Evolutionary conservation across 2,113 vertebrate species (phyloP), one percentile per base, ranked within the genome.

Genomic region (Capra hircus): DNA sequence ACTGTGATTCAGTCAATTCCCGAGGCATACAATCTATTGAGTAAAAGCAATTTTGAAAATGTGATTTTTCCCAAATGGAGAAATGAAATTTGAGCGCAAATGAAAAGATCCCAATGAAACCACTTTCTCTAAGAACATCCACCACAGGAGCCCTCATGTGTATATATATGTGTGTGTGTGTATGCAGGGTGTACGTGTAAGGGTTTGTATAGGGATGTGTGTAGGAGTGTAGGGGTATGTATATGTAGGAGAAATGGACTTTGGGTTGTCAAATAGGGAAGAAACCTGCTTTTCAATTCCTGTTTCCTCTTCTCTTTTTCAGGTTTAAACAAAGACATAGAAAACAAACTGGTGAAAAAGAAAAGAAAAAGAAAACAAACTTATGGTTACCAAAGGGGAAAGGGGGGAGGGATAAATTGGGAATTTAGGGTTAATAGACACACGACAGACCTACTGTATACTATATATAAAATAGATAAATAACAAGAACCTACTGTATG

Each of bases 21-120:
- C 33, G 14, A 30, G 25, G 86, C 55, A 55, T 84, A 64, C 15
- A 27, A 53, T 6, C 82, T 92, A 59, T 7, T 43, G 81, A 67
- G 50, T 81, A 78, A 92, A 97, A 95, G 53, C 94, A 78, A 40
- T 94, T 87, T 96, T 84, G 90, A 92, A 97, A 96, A 93, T 91
- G 74, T 80, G 92, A 67, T 85, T 97, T 97, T 96, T 93, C 90
- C 81, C 33, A 67, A 89, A 81, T 53, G 71, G 77, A 93, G 60
- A 74, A 78, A 89, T 50, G 83, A 94, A 83, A 91, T 86, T 43
- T 62, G 59, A 94, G 27, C 9, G 27, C 62, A 33, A 11, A 10
- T 45, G 78, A 59, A 90, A 95, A 64, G 60, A 77, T 23, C 36
- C 10, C 14, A 45, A 0, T 36, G 86, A 92, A 85, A 74, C 28